These are phyloP conservation scores for Dysdera silvatica DNA, from an alignment of 1,140 invertebrate genomes.

Conservation along the genomic window DNA sequence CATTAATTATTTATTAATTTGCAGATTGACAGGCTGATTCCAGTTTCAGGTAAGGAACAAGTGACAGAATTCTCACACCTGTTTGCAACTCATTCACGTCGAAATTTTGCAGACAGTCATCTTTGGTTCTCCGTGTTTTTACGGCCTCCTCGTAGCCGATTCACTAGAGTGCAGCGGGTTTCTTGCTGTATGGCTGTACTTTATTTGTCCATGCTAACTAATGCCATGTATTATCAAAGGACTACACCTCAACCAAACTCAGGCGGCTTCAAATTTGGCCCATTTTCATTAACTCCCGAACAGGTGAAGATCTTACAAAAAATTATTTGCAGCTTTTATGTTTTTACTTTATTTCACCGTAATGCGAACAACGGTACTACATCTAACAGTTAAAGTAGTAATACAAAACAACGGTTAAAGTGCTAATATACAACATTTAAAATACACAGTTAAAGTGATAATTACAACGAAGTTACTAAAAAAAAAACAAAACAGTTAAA, in stretches of 20 bases:
- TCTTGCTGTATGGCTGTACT: conserved; percentile 49
- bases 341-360: too few relatives aligned
- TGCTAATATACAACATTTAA: too few relatives aligned
- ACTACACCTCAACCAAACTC: conserved; percentile 26
- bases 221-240: conserved; percentile 49
- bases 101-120: conserved; percentile 49
- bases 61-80: conserved; percentile 45
- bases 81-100: conserved; percentile 45
- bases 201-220: conserved; percentile 49
- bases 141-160: conserved; percentile 47
- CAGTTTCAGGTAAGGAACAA: conserved; percentile 46
- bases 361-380: too few relatives aligned
- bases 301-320: not conserved
- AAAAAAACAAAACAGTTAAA: too few relatives aligned
- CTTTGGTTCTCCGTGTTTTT: conserved; percentile 52
- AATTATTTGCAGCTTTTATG: not conserved
- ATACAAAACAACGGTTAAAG: too few relatives aligned
- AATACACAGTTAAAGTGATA: too few relatives aligned
- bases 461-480: too few relatives aligned
- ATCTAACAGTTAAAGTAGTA: too few relatives aligned
- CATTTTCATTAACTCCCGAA: conserved; percentile 39
- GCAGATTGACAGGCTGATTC: conserved; percentile 48
- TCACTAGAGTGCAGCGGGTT: conserved; percentile 47
- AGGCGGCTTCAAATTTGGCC: conserved; percentile 43
- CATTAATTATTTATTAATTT: not conserved